Evolutionary conservation across 2,888 invertebrate genomes (phyloP).

Genomic region (Ochlodes sylvanus): DNA sequence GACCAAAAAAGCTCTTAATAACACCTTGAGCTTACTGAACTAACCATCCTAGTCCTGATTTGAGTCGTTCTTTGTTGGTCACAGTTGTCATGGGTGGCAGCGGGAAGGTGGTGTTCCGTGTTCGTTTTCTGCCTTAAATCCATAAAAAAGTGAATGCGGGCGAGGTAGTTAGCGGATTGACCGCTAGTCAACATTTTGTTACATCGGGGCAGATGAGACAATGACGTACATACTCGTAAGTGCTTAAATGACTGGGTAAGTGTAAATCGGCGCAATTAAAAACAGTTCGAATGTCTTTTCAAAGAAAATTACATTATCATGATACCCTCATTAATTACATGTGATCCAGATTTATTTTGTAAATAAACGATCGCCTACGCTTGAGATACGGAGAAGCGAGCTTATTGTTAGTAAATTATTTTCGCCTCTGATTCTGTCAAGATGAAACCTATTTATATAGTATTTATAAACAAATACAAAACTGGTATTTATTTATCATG

Average conservation of each 20-base stretch:
- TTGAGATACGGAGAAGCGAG: slow-evolving; percentile 1
- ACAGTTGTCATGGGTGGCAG: no score
- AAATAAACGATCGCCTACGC: slow-evolving; percentile 32
- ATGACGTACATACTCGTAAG: not conserved
- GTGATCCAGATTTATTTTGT: slow-evolving; percentile 30
- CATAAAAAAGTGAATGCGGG: no score
- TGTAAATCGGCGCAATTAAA: slow-evolving; percentile 11
- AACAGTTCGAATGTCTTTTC: slow-evolving; percentile 12
- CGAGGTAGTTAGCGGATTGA: no score
- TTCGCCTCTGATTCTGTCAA: not conserved
- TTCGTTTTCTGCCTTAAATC: no score
- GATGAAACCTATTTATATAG: not conserved
- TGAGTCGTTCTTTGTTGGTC: no score
- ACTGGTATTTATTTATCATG: not conserved
- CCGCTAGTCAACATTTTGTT: no score
- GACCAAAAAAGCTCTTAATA: no score
- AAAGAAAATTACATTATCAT: slow-evolving; percentile 19
- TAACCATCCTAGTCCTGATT: no score
- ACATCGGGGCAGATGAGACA: no score
- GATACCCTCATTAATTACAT: slow-evolving; percentile 20
- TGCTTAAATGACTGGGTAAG: not conserved
- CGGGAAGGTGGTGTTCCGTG: no score
- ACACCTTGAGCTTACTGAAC: no score
- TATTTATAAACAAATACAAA: no score
- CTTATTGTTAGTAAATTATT: slow-evolving; percentile 2